A percentile compares a stretch with the other conserved stretches of the same genome.
Evolutionary conservation across 2,888 invertebrate species (phyloP).

Genomic region (Molanna angustata): DNA sequence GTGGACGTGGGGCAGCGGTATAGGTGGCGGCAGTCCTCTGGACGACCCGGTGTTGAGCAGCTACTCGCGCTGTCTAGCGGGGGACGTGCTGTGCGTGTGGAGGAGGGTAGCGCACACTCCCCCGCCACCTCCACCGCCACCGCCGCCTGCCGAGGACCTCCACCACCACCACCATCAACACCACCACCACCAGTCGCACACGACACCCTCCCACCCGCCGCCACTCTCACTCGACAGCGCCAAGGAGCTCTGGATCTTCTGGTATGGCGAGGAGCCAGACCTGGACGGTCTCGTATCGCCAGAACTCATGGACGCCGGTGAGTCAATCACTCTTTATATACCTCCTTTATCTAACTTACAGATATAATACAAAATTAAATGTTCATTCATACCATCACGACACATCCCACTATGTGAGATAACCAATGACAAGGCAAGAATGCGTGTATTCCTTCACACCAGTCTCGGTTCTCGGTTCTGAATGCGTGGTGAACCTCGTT

Average conservation of each 20-base stretch:
- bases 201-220: slow-evolving; percentile 58
- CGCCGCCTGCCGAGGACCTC: slow-evolving; percentile 53
- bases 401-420: too few relatives aligned
- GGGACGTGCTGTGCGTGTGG: slow-evolving; percentile 98
- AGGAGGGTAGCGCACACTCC: slow-evolving; percentile 72
- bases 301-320: slow-evolving; percentile 83
- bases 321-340: too few relatives aligned
- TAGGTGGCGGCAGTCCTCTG: slow-evolving; percentile 63
- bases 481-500: too few relatives aligned
- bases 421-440: too few relatives aligned
- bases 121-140: slow-evolving; percentile 61
- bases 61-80: slow-evolving; percentile 87
- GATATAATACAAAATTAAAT: too few relatives aligned
- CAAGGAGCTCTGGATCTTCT: slow-evolving; percentile 99
- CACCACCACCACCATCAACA: slow-evolving; percentile 31
- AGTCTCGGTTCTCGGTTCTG: too few relatives aligned
- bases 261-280: slow-evolving; percentile 98
- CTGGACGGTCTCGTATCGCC: slow-evolving; percentile 79
- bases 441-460: too few relatives aligned
- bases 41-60: slow-evolving; percentile 89
- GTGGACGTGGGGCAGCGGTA: slow-evolving; percentile 71
- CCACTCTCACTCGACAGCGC: slow-evolving; percentile 81
- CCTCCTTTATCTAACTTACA: too few relatives aligned
- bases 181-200: slow-evolving; percentile 38
- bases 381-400: too few relatives aligned